A percentile compares a stretch with the other conserved stretches of the same genome.
phyloP scores from a whole-genome alignment of 2,113 vertebrate species.

The Elgaria multicarinata region DNA sequence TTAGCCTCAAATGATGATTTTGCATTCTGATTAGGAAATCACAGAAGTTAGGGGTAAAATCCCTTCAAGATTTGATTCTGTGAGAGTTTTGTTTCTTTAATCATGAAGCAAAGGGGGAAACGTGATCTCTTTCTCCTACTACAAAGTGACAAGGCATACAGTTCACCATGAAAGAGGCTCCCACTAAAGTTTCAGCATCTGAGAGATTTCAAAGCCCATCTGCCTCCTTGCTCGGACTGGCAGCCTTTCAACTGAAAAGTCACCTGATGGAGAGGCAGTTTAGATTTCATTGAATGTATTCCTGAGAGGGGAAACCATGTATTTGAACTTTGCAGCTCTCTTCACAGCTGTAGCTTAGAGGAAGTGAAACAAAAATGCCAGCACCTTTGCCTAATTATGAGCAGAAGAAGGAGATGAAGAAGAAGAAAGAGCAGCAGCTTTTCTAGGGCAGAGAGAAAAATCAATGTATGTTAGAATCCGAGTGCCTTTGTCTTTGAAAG shows the following conservation, averaged over 20 bases:
- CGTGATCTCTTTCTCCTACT: not conserved
- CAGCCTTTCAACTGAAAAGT: conserved; percentile 17
- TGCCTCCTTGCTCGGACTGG: not conserved
- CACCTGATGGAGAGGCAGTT: not conserved
- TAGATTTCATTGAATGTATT: not conserved
- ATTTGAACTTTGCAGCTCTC: conserved; percentile 5
- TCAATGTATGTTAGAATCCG: conserved; percentile 1
- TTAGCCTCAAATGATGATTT: not conserved
- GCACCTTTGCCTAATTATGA: conserved; percentile 10
- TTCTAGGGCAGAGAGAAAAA: not conserved
- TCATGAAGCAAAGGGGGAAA: not conserved
- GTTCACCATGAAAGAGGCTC: not conserved
- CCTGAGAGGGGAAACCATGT: not conserved
- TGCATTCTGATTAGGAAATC: not conserved
- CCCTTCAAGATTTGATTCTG: not conserved
- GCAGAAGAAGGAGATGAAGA: not conserved
- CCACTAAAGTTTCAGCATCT: not conserved
- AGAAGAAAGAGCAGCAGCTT: not conserved
- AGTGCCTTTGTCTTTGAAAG: conserved; percentile 1
- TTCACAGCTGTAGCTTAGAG: not conserved
- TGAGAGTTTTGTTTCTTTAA: not conserved
- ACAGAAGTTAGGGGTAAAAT: not conserved
- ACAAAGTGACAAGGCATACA: not conserved
- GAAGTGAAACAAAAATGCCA: conserved; percentile 7
- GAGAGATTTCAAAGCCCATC: conserved; percentile 1